Evolutionary conservation across 2,113 vertebrate genomes (phyloP).

Genomic region (Maccullochella peelii): DNA sequence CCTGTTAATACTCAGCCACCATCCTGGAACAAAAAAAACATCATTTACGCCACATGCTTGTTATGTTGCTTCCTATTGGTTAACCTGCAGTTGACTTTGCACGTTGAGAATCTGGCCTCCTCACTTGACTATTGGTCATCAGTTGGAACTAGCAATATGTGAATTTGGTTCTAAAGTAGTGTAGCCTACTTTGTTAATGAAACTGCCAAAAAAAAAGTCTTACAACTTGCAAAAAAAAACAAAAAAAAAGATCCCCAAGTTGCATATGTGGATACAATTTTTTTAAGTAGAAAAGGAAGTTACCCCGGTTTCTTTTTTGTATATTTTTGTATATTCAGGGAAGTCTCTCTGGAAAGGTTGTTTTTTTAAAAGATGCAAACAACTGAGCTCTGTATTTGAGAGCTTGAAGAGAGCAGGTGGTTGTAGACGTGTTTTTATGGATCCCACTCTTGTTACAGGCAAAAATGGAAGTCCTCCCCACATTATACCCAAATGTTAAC

Average conservation of each 20-base stretch:
- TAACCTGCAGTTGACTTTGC: constrained; percentile 87
- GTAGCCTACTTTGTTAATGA: constrained; percentile 87
- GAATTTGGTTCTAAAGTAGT: constrained; percentile 88
- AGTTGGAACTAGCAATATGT: constrained; percentile 84
- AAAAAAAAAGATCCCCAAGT: constrained; percentile 62
- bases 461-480: background rate
- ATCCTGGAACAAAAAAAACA: constrained; percentile 48
- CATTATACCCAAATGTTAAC: background rate
- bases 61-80: constrained; percentile 92
- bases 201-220: constrained; percentile 87
- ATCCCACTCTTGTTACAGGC: constrained; percentile 37
- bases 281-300: constrained; percentile 78
- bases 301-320: constrained; percentile 84
- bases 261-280: constrained; percentile 79
- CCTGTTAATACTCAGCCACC: constrained; percentile 87
- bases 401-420: constrained; percentile 39
- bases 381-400: constrained; percentile 49
- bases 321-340: constrained; percentile 90
- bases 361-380: constrained; percentile 56
- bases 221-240: constrained; percentile 79
- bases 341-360: constrained; percentile 72
- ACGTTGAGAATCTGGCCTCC: constrained; percentile 83
- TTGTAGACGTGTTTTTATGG: constrained; percentile 41
- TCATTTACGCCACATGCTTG: constrained; percentile 86
- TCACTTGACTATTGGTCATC: constrained; percentile 69